Evolutionary conservation across 1,140 invertebrate genomes (phyloP).

Genomic region (Sarcophaga peregrina): DNA sequence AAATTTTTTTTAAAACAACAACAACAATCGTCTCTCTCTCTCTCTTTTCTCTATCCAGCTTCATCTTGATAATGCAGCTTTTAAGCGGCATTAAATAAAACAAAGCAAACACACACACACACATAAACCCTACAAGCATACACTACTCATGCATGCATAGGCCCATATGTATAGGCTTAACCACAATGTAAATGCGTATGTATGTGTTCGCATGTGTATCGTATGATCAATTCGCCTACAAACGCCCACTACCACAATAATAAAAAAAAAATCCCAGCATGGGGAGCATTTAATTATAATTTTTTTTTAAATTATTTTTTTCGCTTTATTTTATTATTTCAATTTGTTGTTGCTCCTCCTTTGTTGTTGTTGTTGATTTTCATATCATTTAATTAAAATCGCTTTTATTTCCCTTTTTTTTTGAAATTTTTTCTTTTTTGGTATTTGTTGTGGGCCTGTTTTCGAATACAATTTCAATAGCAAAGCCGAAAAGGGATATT

Average conservation of each 20-base stretch:
- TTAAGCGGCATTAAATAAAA: conserved; percentile 8
- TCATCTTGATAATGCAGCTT: background rate
- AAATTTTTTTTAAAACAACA: too few relatives aligned
- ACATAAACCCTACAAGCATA: background rate
- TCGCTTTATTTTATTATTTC: background rate
- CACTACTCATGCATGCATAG: too few relatives aligned
- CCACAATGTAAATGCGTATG: background rate
- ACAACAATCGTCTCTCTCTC: too few relatives aligned
- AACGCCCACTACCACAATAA: conserved; percentile 31
- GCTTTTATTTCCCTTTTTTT: conserved; percentile 37
- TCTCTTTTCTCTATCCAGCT: background rate
- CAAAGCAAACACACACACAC: background rate
- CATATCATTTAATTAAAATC: conserved; percentile 42
- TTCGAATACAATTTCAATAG: too few relatives aligned
- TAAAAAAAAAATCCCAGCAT: too few relatives aligned
- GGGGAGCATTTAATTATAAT: conserved; percentile 33
- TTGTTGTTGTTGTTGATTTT: conserved; percentile 32
- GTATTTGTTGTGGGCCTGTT: background rate
- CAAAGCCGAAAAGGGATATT: too few relatives aligned
- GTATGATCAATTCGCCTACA: conserved; percentile 28
- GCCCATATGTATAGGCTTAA: background rate
- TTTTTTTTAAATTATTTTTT: background rate
- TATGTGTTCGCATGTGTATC: background rate
- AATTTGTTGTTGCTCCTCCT: background rate
- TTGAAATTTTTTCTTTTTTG: conserved; percentile 12